Base-by-base conservation (phyloP, 2,113 vertebrate species). In the Neodontobutis hainanensis region DNA sequence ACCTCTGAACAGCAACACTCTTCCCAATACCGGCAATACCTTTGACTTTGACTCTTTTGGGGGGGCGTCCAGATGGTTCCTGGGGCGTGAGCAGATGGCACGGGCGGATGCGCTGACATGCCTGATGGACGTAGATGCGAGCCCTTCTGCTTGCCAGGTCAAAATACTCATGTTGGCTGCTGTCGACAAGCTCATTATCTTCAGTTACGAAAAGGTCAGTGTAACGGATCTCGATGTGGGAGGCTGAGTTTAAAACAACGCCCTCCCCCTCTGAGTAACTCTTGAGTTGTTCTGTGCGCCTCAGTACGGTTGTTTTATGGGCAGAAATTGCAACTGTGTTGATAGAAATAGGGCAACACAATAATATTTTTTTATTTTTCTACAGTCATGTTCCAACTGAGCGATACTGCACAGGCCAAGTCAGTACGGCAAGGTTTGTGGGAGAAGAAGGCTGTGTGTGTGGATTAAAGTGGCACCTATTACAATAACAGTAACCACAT, bases 11-110 rank as follows among this genome's bases (percentile, higher is more conserved):
- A 2, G 89, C 79, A 36, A 91, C 82, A 11, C 90, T 92, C 66
- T 94, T 94, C 43, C 93, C 93, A 0, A 94, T 92, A 0, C 93
- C 93, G 0, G 92, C 91, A 0, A 89, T 91, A 0, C 92, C 92
- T 50, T 91, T 93, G 48, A 93, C 63, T 52, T 93, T 89, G 10
- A 93, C 90, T 0, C 86, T 88, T 68, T 77, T 88, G 0, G 92
- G 92, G 0, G 73, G 53, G 19, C 85, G 16, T 3, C 59, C 53
- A 0, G 64, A 65, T n/a, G 38, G 3, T 11, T 49, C 72, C 10
- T 80, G 57, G 2, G 85, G 66, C 6, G 65, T 69, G 35, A 91
- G 42, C 0, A 90, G 66, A 40, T 85, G 74, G 9, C 62, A 38
- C 0, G 85, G 81, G 4, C n/a, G 61, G 34, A 91, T 88, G 27